Conservation (phyloP, 2,888 invertebrate species). For the Cantharis flavilabris region DNA sequence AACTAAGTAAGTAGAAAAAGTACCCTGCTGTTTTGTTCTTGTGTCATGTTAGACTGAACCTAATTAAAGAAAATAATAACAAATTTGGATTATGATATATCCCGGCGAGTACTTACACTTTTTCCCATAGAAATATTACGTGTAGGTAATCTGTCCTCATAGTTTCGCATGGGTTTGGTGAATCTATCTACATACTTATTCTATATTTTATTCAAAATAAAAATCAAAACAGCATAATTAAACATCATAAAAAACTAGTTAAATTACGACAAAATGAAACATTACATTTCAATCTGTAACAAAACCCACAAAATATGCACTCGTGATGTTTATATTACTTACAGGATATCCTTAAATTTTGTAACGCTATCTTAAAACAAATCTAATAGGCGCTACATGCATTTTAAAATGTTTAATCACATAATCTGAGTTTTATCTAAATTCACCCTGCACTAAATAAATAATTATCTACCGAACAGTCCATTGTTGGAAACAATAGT, state of each 20-base stretch:
- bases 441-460: conserved; percentile 38
- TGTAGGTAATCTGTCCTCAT: background rate
- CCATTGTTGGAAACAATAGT: conserved; percentile 36
- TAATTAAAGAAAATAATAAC: background rate
- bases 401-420: conserved; percentile 34
- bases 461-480: conserved; percentile 40
- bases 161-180: background rate
- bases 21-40: background rate
- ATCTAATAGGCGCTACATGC: conserved; percentile 26
- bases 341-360: conserved; percentile 14
- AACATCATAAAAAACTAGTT: background rate
- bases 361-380: conserved; percentile 8
- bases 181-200: background rate
- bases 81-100: background rate
- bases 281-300: background rate
- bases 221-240: background rate
- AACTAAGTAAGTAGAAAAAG: background rate
- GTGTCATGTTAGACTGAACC: background rate
- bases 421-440: conserved; percentile 38
- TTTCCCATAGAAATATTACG: background rate
- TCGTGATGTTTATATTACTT: conserved; percentile 1
- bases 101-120: background rate
- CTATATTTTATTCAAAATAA: background rate
- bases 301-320: background rate
- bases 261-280: background rate